These are phyloP conservation scores for Pogoniulus pusillus DNA, from an alignment of 2,797 vertebrate genomes.

Conservation along the genomic window DNA sequence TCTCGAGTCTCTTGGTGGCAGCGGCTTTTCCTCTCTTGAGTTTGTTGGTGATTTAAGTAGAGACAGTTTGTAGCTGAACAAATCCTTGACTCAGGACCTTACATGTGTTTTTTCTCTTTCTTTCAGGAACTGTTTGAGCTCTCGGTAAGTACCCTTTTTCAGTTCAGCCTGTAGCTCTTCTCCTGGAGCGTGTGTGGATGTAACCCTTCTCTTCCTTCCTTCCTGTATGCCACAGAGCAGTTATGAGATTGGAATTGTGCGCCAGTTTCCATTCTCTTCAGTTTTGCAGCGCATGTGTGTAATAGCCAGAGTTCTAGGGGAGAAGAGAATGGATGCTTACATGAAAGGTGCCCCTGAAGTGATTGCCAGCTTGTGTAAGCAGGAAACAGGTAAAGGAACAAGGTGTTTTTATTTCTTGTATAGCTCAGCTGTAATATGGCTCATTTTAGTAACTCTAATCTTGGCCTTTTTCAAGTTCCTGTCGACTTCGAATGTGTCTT, in stretches of 20 bases:
- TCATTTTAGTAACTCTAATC: not conserved
- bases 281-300: constrained; percentile 94
- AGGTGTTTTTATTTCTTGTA: not conserved
- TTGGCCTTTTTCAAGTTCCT: constrained; percentile 82
- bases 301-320: constrained; percentile 88
- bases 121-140: constrained; percentile 93
- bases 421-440: not conserved
- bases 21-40: too few relatives aligned
- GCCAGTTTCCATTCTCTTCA: constrained; percentile 98
- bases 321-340: constrained; percentile 95
- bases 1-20: too few relatives aligned
- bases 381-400: constrained; percentile 85
- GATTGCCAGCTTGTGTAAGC: constrained; percentile 90
- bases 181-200: not conserved
- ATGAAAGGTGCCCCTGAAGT: constrained; percentile 96
- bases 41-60: too few relatives aligned
- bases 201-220: constrained; percentile 1
- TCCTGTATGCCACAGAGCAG: constrained; percentile 75
- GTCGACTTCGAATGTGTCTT: constrained; percentile 87
- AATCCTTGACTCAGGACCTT: not conserved
- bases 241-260: constrained; percentile 96
- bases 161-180: not conserved
- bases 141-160: constrained; percentile 81
- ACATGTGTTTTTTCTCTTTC: not conserved
- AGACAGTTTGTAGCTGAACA: too few relatives aligned